These are phyloP conservation scores for Thamnophis sirtalis DNA, from an alignment of 2,113 vertebrate species.

Conservation along the genomic window DNA sequence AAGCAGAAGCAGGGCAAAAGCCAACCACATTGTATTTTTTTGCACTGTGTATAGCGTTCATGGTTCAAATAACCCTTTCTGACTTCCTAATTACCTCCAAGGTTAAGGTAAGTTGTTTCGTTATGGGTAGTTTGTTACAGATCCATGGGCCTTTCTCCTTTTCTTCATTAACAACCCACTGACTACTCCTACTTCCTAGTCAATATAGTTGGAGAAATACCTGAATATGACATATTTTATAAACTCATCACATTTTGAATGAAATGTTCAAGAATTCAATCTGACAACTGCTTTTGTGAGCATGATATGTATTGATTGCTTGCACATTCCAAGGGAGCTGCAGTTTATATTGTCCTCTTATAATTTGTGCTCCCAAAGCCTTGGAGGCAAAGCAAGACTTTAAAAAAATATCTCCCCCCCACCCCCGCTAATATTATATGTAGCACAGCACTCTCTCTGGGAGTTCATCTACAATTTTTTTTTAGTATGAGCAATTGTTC, in stretches of 20 bases:
- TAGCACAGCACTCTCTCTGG: constrained; percentile 10
- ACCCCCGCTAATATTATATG: constrained; percentile 33
- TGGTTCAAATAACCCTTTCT: background rate
- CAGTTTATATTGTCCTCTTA: constrained; percentile 31
- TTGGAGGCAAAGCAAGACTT: background rate
- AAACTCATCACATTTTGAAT: background rate
- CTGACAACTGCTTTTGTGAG: constrained; percentile 22
- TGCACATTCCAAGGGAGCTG: constrained; percentile 13
- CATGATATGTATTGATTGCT: constrained; percentile 45
- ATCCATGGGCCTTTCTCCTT: background rate
- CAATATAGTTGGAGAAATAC: constrained; percentile 18
- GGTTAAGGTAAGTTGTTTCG: background rate
- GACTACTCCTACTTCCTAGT: background rate
- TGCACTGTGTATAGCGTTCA: background rate
- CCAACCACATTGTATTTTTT: too few species aligned
- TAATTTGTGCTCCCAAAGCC: constrained; percentile 21
- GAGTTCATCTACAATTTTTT: background rate
- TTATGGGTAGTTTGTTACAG: background rate
- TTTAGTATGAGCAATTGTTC: background rate
- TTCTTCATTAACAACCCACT: background rate
- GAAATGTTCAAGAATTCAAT: background rate
- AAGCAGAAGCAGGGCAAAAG: background rate
- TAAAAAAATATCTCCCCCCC: background rate
- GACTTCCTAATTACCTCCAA: background rate
- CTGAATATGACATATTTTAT: background rate